Percentiles rank a stretch among this genome's conserved stretches.
Evolutionary conservation across 2,888 invertebrate species (phyloP).

Genomic region (Dicycla oo): DNA sequence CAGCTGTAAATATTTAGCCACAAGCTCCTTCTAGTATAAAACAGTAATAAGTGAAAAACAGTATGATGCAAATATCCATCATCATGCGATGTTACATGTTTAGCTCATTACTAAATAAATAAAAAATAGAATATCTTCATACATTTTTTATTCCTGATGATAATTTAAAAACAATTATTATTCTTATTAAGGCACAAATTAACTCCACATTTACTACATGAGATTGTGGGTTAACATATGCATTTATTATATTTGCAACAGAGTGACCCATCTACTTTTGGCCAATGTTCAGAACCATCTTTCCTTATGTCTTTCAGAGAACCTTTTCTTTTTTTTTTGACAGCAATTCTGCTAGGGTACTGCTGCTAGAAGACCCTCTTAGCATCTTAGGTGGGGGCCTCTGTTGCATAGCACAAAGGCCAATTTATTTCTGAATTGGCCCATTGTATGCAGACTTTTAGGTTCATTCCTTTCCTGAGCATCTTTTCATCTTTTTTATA

Average conservation of each 20-base stretch:
- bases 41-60: conserved; percentile 55
- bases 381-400: too few relatives aligned
- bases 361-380: too few relatives aligned
- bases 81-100: conserved; percentile 16
- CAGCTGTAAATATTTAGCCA: too few relatives aligned
- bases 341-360: too few relatives aligned
- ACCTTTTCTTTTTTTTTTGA: too few relatives aligned
- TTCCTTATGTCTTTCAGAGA: conserved; percentile 71
- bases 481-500: conserved; percentile 56
- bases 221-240: conserved; percentile 74
- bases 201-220: conserved; percentile 69
- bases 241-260: conserved; percentile 69
- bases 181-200: conserved; percentile 71
- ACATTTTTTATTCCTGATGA: conserved; percentile 21
- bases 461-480: conserved; percentile 66
- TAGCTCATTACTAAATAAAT: conserved; percentile 35
- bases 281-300: conserved; percentile 70
- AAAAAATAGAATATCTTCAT: conserved; percentile 4
- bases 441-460: conserved; percentile 72
- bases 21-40: too few relatives aligned
- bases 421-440: too few relatives aligned
- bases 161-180: conserved; percentile 60
- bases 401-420: conserved; percentile 72
- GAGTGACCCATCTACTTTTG: conserved; percentile 23
- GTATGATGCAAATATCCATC: conserved; percentile 28